A percentile compares a stretch with the other conserved stretches of the same genome.
Evolutionary conservation across 1,140 invertebrate genomes (phyloP).

Genomic region (Dinoponera quadriceps): DNA sequence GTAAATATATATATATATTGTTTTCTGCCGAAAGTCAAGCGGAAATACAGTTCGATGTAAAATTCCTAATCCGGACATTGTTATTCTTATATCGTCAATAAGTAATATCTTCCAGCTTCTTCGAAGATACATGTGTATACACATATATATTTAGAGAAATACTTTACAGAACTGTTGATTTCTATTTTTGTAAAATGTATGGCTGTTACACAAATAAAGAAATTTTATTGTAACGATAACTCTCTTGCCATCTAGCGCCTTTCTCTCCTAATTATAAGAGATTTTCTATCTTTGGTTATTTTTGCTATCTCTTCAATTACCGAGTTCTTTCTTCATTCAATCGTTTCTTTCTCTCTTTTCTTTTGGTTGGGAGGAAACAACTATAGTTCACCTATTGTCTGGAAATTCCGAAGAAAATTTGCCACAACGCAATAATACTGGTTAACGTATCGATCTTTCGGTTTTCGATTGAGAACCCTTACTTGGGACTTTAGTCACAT

Average conservation of each 20-base stretch:
- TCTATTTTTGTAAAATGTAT: constrained; percentile 49
- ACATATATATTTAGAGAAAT: not conserved
- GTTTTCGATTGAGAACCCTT: constrained; percentile 34
- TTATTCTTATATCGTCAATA: constrained; percentile 30
- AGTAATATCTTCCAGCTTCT: constrained; percentile 23
- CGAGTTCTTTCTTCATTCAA: not conserved
- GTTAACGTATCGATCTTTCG: not conserved
- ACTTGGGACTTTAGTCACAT: not conserved
- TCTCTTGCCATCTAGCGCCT: not conserved
- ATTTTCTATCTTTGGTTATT: not conserved
- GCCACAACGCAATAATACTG: not conserved
- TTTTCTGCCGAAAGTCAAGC: not conserved
- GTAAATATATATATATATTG: not conserved
- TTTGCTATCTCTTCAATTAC: not conserved
- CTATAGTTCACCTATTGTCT: not conserved
- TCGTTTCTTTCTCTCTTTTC: not conserved
- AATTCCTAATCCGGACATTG: not conserved
- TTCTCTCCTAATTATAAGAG: not conserved
- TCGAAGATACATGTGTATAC: constrained; percentile 1
- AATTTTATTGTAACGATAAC: not conserved
- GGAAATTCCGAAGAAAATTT: not conserved
- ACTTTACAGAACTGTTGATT: constrained; percentile 10
- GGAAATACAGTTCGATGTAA: not conserved
- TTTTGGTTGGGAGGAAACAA: not conserved
- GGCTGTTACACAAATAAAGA: constrained; percentile 36